Evolutionary conservation across 2,797 vertebrate species (phyloP), one percentile per base, ranked within the genome.

Genomic region (Naso thynnoides): DNA sequence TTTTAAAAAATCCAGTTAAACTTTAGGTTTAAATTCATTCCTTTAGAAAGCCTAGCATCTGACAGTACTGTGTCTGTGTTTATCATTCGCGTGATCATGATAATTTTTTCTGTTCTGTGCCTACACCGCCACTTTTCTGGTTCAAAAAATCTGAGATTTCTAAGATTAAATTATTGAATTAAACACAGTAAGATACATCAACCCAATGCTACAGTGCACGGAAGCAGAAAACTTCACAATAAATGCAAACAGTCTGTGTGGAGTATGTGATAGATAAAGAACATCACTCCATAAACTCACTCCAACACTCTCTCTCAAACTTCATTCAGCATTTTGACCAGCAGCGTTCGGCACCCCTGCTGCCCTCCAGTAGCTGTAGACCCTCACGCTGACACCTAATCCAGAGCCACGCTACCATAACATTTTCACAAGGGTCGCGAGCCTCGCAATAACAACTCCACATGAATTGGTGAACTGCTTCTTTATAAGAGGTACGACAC

Each of bases 371-470:
- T 73, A 65, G 73, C 71, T 42, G 70, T 39, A 56, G 58, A 71
- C 81, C 82, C 63, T 69, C 70, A 21, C 39, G 62, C 89, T 49
- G 89, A 94, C 91, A 92, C 88, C 90, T 88, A 91, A 94, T 92
- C 91, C 88, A 72, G 78, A 82, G 63, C 77, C 78, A 66, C 58
- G 69, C 91, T 93, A 91, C 82, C 91, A 92, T 91, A 93, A 94
- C 91, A 93, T 93, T 95, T 94, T 93, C 89, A 89, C 86, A 92
- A 88, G 89, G 88, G 88, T 87, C 85, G 64, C 83, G 78, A 79
- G 81, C 88, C 44, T 59, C 78, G 60, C 78, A 88, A 90, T 89
- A 92, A 89, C 90, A 92, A 83, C 86, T 86, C 86, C 70, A 86
- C 79, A 86, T 84, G 85, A 91, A 92, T 86, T 76, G 86, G 89